Evolutionary conservation across 2,888 invertebrate genomes (phyloP), one percentile per base, ranked within the genome.

Genomic region (Aethes cnicana): DNA sequence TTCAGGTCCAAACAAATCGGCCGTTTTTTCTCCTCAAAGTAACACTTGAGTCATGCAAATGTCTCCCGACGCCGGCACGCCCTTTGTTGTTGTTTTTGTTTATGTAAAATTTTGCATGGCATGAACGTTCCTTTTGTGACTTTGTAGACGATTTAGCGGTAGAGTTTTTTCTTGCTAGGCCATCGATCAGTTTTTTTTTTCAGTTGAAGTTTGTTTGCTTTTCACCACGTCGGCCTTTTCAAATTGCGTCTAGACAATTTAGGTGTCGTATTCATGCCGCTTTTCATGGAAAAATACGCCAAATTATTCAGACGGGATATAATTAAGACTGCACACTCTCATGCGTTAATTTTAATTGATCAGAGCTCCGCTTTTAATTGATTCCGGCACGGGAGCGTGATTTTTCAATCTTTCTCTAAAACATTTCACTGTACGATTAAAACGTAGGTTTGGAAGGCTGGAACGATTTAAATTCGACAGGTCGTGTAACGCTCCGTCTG

Each of bases 1-100:
- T 98, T 71, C 96, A 96, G 97, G 97, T 92, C 87, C 81, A 74
- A 63, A 57, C 68, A 63, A 61, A 68, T 39, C 53, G 62, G 44
- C 55, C 54, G 54, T 58, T 54, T 54, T 53, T 53, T 41, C 55
- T 47, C 57, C 60, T 77, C 68, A 72, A 70, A 69, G 67, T 66
- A 72, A 74, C 71, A 77, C 16, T 74, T 74, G 76, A 69, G 75
- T 74, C 66, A 63, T 64, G 69, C 64, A 57, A 59, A 58, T 50
- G 55, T 59, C 60, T 50, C 47, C 58, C 56, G 57, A 67, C 63
- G 61, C 55, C 66, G 59, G 57, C 67, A 64, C 57, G 61, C 55
- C 58, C 12, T 57, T 57, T 37, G 42, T 55, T 44, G 47, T 37
- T 44, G 54, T 63, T 64, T 62, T 57, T 62, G 54, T 48, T 28